phyloP scores from a whole-genome alignment of 2,797 vertebrate genomes.

The Phrynocephalus guinanensis region DNA sequence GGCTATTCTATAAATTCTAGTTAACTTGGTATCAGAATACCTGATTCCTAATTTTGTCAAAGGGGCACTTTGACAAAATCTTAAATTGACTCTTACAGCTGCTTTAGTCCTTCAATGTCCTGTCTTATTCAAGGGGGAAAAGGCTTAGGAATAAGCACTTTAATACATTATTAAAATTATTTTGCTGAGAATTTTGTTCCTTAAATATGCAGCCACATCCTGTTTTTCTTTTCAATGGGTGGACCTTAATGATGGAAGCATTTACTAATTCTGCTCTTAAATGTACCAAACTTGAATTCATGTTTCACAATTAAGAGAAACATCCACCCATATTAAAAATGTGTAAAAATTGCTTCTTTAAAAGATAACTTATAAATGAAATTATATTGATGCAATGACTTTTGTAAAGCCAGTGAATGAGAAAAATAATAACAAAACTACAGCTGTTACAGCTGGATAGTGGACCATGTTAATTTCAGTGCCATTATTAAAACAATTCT shows the following conservation, averaged over 20 bases:
- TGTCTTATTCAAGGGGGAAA: constrained; percentile 13
- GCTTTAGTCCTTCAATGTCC: constrained; percentile 16
- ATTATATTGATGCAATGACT: not conserved
- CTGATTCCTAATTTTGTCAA: too few species aligned
- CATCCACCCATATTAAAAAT: not conserved
- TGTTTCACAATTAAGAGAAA: not conserved
- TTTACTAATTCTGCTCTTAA: not conserved
- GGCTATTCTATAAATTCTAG: too few species aligned
- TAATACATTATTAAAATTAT: constrained; percentile 14
- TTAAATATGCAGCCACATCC: constrained; percentile 46
- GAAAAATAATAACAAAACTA: constrained; percentile 31
- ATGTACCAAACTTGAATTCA: not conserved
- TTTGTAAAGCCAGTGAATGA: not conserved
- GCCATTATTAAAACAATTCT: not conserved
- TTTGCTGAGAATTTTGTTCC: not conserved
- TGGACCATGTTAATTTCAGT: constrained; percentile 9
- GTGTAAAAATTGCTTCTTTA: not conserved
- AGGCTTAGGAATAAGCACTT: constrained; percentile 27
- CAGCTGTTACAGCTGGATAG: not conserved
- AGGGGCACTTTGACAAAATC: not conserved
- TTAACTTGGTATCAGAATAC: too few species aligned
- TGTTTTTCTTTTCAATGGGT: constrained; percentile 29
- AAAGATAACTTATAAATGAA: not conserved
- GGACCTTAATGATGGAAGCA: constrained; percentile 45
- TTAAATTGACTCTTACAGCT: constrained; percentile 43